Conservation (phyloP, 2,888 invertebrate genomes). For the Mesodorylaimus sp. region DNA sequence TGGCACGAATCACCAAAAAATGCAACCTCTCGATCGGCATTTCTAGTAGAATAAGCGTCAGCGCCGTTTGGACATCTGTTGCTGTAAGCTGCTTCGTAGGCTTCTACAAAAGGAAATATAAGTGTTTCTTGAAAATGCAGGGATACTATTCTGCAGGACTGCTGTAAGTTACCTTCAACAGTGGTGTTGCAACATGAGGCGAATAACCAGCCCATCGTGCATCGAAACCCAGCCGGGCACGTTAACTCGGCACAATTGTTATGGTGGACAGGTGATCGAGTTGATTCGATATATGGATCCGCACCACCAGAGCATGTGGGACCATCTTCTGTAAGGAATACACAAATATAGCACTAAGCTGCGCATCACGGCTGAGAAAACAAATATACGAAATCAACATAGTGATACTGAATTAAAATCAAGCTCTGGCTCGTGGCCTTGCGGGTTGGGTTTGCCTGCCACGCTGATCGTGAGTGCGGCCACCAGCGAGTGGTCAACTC, state of each 20-base stretch:
- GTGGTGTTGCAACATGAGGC: not conserved
- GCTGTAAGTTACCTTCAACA: not conserved
- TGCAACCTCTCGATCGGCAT: slow-evolving; percentile 10
- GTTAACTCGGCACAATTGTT: not conserved
- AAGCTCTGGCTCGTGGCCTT: no score
- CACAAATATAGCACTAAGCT: not conserved
- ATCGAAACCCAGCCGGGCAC: not conserved
- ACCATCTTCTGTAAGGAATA: not conserved
- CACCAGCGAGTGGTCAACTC: no score
- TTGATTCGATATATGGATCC: no score
- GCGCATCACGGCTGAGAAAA: no score
- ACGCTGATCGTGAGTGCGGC: no score
- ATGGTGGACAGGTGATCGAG: no score
- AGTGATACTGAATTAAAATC: no score
- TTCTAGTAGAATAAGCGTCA: slow-evolving; percentile 10
- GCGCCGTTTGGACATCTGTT: slow-evolving; percentile 13
- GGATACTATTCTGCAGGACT: not conserved
- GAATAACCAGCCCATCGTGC: not conserved
- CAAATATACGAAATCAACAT: no score
- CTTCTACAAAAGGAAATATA: not conserved
- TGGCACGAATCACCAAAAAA: slow-evolving; percentile 12
- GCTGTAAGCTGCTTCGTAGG: slow-evolving; percentile 6
- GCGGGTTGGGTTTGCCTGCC: no score
- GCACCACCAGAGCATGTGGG: not conserved
- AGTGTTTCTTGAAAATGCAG: no score